Percentiles rank a stretch among this genome's conserved stretches.
Evolutionary conservation across 2,888 invertebrate genomes (phyloP).

Genomic region (Hypomecis punctinalis): DNA sequence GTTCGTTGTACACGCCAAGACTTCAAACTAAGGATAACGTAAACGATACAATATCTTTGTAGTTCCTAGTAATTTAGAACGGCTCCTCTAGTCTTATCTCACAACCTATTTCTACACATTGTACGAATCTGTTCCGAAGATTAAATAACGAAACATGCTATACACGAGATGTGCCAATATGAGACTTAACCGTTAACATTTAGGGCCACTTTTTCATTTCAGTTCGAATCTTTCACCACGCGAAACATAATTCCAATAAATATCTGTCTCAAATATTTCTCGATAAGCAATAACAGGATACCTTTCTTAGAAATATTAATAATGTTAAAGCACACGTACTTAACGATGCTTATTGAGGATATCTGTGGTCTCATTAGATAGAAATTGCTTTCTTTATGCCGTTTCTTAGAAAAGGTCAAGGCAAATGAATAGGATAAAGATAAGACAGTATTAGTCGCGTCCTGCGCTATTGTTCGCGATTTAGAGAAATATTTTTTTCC

Average conservation of each 20-base stretch:
- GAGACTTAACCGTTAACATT: background rate
- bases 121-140: background rate
- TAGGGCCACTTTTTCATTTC: background rate
- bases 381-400: background rate
- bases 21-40: too few relatives aligned
- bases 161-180: background rate
- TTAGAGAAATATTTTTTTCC: too few relatives aligned
- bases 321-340: background rate
- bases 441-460: too few relatives aligned
- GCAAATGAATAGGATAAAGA: background rate
- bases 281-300: background rate
- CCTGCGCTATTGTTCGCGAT: background rate
- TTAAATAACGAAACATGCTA: background rate
- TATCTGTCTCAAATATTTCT: background rate
- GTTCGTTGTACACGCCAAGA: too few relatives aligned
- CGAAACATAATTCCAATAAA: background rate
- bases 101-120: background rate
- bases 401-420: background rate
- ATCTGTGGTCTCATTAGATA: background rate
- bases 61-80: background rate
- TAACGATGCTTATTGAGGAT: background rate
- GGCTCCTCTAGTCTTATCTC: background rate
- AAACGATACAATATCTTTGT: too few relatives aligned
- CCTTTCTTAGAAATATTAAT: background rate
- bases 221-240: background rate